Base-by-base conservation (phyloP, 2,113 vertebrate genomes). In the Callipepla californica region DNA sequence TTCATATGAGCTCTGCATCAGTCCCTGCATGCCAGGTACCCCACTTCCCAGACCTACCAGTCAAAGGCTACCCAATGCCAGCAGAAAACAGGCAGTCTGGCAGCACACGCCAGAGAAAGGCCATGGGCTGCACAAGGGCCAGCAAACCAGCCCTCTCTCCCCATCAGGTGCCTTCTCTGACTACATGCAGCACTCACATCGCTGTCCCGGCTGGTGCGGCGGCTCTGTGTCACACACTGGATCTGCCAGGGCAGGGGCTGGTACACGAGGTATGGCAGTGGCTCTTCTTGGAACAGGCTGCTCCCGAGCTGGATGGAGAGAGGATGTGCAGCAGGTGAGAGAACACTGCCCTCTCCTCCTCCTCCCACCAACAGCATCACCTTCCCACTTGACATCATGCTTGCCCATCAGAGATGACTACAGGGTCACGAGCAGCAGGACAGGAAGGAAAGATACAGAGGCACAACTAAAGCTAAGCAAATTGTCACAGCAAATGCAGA, bases 221-320 rank as follows among this genome's bases (percentile, higher is more conserved):
- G 97, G 87, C 97, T 98, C 94, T 97, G 98, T 0, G 98, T 98
- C 87, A 99, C 98, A 0, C 96, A 98, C 96, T 98, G 98, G 85
- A 99, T 80, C 96, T 98, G 98, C 98, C 98, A 99, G 51, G 98
- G 98, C 92, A 98, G 95, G 59, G 98, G 98, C 94, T 98, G 98
- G 85, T 98, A 98, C 93, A 98, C 96, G 38, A 98, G 95, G 89
- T 98, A 98, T 11, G 98, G 98, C 95, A 98, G 87, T 13, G 97
- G 98, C 26, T 98, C 98, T 50, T 98, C 93, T 2, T 30, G 96
- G 48, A 96, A 94, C 83, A 98, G 96, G 67, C 79, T 92, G 36
- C 92, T 63, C 21, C 98, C 97, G 22, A 98, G 96, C 98, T 98
- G 93, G 26, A 19, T 44, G 17, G 28, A 1, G 38, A 25, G 12